phyloP scores from a whole-genome alignment of 2,797 vertebrate genomes.

The Pachyuromys duprasi region DNA sequence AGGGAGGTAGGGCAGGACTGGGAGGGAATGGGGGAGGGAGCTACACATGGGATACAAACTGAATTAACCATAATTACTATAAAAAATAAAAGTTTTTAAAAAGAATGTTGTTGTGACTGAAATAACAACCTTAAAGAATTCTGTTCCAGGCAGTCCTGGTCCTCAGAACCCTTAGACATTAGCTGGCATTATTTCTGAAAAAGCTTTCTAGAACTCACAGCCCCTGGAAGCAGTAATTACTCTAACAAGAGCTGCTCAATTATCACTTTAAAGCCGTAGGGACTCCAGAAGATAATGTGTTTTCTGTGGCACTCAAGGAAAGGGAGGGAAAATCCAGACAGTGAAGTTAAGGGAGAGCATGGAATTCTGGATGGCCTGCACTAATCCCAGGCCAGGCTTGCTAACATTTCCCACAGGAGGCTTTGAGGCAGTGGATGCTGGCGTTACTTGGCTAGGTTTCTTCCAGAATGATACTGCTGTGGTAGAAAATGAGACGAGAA shows the following conservation, averaged over 20 bases:
- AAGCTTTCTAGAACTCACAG: not conserved
- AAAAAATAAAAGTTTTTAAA: no score
- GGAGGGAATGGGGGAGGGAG: no score
- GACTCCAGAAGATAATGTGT: not conserved
- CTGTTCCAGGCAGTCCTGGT: not conserved
- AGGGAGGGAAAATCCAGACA: not conserved
- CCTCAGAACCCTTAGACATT: not conserved
- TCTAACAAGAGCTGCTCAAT: not conserved
- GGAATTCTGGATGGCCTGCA: not conserved
- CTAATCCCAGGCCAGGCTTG: not conserved
- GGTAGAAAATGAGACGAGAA: constrained; percentile 11
- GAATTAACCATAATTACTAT: no score
- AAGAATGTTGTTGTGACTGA: not conserved
- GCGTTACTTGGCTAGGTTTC: not conserved
- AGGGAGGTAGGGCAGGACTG: no score
- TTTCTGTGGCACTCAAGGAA: not conserved
- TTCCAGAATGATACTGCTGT: not conserved
- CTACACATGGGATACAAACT: no score
- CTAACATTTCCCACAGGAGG: not conserved
- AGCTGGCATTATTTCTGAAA: not conserved
- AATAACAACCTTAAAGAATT: not conserved
- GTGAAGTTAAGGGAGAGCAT: not conserved
- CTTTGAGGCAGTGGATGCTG: not conserved
- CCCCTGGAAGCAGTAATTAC: not conserved
- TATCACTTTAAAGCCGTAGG: not conserved